A percentile compares a stretch with the other conserved stretches of the same genome.
These are phyloP conservation scores for Catajapyx aquilonaris DNA, from an alignment of 1,140 invertebrate species.

Conservation along the genomic window DNA sequence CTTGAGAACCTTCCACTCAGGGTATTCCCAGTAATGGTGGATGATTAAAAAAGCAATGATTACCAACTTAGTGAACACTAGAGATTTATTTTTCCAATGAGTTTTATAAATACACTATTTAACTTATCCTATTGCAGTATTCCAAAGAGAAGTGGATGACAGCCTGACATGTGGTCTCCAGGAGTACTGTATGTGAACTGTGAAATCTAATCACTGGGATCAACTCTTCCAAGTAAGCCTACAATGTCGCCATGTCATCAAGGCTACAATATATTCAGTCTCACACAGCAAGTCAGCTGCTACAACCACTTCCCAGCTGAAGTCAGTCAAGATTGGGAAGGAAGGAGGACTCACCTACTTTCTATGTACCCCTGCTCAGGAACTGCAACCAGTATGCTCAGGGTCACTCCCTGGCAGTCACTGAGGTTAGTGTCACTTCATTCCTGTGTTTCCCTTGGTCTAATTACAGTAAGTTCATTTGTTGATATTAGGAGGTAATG, in stretches of 20 bases:
- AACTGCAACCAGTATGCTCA: constrained; percentile 74
- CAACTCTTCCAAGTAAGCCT: constrained; percentile 87
- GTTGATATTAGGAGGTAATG: too few species aligned
- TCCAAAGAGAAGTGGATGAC: constrained; percentile 73
- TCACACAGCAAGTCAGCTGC: constrained; percentile 22
- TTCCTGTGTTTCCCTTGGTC: too few species aligned
- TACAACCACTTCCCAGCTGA: constrained; percentile 16
- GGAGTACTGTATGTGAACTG: constrained; percentile 64
- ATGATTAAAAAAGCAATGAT: too few species aligned
- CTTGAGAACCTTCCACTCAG: too few species aligned
- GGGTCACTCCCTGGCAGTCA: constrained; percentile 51
- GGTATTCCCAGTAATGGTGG: too few species aligned
- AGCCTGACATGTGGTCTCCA: constrained; percentile 66
- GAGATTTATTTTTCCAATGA: too few species aligned
- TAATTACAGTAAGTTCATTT: background rate
- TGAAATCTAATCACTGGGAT: constrained; percentile 81
- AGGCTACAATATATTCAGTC: constrained; percentile 49
- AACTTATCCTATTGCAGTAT: too few species aligned
- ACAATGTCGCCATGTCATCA: constrained; percentile 69
- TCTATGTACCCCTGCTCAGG: constrained; percentile 39
- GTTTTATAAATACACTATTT: too few species aligned
- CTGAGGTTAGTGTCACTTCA: constrained; percentile 40
- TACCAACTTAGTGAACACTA: too few species aligned
- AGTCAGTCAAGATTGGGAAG: constrained; percentile 16
- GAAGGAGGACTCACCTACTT: constrained; percentile 41